Conservation (phyloP, 2,888 invertebrate species). For the Cryptocheilus praepositus region DNA sequence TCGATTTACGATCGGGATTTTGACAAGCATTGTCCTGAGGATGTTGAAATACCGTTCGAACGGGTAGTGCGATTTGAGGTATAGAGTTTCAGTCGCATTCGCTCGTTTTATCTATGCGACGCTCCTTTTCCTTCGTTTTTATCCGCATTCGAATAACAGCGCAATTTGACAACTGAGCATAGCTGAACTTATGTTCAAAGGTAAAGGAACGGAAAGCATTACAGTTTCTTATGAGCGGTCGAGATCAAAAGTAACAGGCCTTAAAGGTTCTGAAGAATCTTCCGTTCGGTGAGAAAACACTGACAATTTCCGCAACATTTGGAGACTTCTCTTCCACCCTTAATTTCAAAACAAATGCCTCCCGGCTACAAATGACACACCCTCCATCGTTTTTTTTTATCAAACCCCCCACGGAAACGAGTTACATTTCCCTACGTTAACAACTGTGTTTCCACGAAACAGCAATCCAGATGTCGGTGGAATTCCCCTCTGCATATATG, state of each 20-base stretch:
- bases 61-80: constrained; percentile 8
- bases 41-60: constrained; percentile 40
- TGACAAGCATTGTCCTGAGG: constrained; percentile 27
- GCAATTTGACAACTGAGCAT: not conserved
- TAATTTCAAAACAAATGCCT: constrained; percentile 34
- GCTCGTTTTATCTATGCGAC: not conserved
- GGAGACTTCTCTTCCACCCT: constrained; percentile 13
- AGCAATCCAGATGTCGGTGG: constrained; percentile 49
- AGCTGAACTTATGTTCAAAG: too few species aligned
- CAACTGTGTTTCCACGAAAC: constrained; percentile 35
- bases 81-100: constrained; percentile 17
- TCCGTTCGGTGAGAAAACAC: not conserved
- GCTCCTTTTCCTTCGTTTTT: not conserved
- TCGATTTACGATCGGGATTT: constrained; percentile 53
- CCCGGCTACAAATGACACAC: constrained; percentile 36
- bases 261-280: too few species aligned
- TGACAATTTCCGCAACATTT: too few species aligned
- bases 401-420: constrained; percentile 54
- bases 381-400: constrained; percentile 42
- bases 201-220: too few species aligned
- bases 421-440: constrained; percentile 50
- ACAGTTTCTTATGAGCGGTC: not conserved
- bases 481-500: constrained; percentile 42
- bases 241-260: not conserved
- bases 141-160: not conserved